These are phyloP conservation scores for Nothobranchius kuhntae DNA, from an alignment of 2,113 vertebrate species.

Conservation along the genomic window DNA sequence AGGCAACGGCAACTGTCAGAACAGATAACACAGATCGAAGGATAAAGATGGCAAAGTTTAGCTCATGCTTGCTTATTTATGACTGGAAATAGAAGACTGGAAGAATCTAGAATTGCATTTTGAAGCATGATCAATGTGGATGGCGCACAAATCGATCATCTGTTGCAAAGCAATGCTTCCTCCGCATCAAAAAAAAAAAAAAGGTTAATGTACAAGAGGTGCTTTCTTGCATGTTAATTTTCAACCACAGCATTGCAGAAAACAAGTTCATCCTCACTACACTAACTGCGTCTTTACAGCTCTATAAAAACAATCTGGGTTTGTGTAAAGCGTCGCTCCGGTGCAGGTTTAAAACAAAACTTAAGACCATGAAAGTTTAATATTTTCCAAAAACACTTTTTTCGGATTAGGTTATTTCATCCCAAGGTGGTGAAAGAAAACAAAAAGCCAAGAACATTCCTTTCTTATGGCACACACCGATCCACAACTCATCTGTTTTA, in stretches of 20 bases:
- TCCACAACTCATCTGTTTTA: constrained; percentile 26
- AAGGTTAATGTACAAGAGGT: background rate
- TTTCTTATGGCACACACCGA: constrained; percentile 40
- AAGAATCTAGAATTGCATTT: background rate
- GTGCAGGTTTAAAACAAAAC: background rate
- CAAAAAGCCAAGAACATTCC: constrained; percentile 63
- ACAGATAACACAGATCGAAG: constrained; percentile 44
- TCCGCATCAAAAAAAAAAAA: background rate
- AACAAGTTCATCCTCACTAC: background rate
- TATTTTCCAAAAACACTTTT: constrained; percentile 41
- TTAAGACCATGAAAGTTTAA: constrained; percentile 21
- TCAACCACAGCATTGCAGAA: background rate
- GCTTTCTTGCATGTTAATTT: constrained; percentile 14
- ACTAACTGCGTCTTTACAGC: constrained; percentile 4
- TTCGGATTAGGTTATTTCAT: constrained; percentile 49
- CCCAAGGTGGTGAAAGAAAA: constrained; percentile 53
- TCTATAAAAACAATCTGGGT: background rate
- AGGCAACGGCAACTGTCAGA: constrained; percentile 70
- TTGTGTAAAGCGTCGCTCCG: constrained; percentile 13
- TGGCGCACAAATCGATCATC: background rate
- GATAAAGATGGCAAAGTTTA: constrained; percentile 56
- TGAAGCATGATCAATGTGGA: background rate
- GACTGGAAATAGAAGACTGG: constrained; percentile 10
- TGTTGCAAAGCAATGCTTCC: background rate
- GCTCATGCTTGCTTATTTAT: constrained; percentile 51